Evolutionary conservation across 2,113 vertebrate species (phyloP).

Genomic region (Channa argus): DNA sequence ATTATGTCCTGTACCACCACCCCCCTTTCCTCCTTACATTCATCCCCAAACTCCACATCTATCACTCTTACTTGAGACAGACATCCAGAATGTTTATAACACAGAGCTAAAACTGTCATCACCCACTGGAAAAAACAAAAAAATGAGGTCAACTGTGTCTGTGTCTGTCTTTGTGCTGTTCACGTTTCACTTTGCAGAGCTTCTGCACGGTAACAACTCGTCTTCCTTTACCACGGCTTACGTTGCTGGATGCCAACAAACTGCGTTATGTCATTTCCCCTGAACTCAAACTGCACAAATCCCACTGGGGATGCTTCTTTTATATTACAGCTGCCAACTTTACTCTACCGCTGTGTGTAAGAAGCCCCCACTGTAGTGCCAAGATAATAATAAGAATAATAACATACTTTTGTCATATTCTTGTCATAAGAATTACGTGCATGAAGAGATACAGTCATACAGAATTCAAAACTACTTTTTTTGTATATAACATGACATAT

Average conservation of each 20-base stretch:
- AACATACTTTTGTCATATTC: too few species aligned
- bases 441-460: too few species aligned
- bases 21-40: background rate
- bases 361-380: background rate
- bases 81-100: conserved; percentile 17
- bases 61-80: conserved; percentile 22
- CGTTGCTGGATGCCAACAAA: background rate
- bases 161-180: background rate
- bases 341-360: background rate
- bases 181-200: background rate
- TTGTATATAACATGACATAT: too few species aligned
- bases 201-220: background rate
- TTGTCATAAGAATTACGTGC: too few species aligned
- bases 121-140: background rate
- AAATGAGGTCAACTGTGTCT: conserved; percentile 20
- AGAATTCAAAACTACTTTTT: too few species aligned
- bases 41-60: conserved; percentile 9
- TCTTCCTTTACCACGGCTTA: background rate
- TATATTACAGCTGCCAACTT: background rate
- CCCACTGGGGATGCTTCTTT: background rate
- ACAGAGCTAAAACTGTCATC: conserved; percentile 24
- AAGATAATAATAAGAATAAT: background rate
- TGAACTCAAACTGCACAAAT: conserved; percentile 8
- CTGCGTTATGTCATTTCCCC: background rate
- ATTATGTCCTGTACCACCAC: background rate